Evolutionary conservation across 2,797 vertebrate genomes (phyloP), one percentile per base, ranked within the genome.

Genomic region (Allobates femoralis): DNA sequence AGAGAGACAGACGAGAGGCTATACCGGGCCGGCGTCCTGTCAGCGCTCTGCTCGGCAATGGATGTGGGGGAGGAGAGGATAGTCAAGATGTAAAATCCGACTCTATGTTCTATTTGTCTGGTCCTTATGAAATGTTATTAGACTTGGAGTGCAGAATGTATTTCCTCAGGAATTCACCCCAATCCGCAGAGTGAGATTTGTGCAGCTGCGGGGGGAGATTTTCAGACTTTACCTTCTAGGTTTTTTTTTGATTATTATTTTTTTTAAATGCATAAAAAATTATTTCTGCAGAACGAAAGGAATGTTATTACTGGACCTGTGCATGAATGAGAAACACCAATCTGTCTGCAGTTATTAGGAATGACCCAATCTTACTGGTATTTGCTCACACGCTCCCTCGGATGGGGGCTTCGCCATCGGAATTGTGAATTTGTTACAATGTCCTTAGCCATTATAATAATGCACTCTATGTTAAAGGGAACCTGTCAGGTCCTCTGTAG

Each of bases 201-300:
- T 75, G 92, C 90, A 92, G 89, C 90, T 93, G 90, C 32, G 14
- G 75, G 90, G 78, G 88, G 89, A 26, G 11, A 84, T 88, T 90
- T 92, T 55, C 80, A 90, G 89, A 64, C 90, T 89, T 90, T 85
- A 91, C 80, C 86, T 23, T 46, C 85, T 80, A 16, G 80, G 84
- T 56, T 87, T n/a, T n/a, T 83, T 50, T 90, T 50, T 92, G 81
- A 86, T n/a, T n/a, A n/a, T n/a, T n/a, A n/a, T n/a, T n/a, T n/a
- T n/a, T n/a, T n/a, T n/a, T n/a, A n/a, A n/a, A n/a, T n/a, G n/a
- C n/a, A n/a, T n/a, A n/a, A n/a, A n/a, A 46, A 46, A 46, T 0
- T 66, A 84, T 89, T 80, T 37, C 85, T 55, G 55, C 86, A 84
- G 86, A 86, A 73, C 18, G 76, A 82, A 86, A 79, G 30, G 86